Conservation (phyloP, 2,888 invertebrate genomes). For the Drosophila limbata region DNA sequence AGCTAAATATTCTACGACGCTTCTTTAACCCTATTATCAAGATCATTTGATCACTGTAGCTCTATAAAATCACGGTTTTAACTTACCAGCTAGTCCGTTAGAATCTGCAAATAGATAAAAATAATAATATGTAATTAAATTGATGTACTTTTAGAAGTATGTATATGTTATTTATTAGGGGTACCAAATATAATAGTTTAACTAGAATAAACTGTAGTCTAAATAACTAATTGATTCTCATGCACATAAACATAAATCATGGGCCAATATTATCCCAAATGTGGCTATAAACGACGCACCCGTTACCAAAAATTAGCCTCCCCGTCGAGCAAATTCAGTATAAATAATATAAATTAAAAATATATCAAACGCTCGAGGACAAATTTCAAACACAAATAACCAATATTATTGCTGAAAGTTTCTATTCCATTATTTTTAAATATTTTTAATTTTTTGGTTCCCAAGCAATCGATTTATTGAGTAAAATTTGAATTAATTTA, state of each 20-base stretch:
- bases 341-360: constrained; percentile 26
- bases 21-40: not conserved
- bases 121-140: not conserved
- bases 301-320: constrained; percentile 53
- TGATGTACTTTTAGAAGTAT: not conserved
- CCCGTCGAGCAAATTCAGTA: constrained; percentile 16
- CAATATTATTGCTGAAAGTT: constrained; percentile 25
- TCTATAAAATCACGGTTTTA: not conserved
- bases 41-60: not conserved
- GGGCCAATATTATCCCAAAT: constrained; percentile 35
- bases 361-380: constrained; percentile 13
- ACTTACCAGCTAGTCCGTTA: constrained; percentile 52
- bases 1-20: not conserved
- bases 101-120: constrained; percentile 41
- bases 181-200: not conserved
- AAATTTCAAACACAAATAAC: constrained; percentile 29
- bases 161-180: not conserved
- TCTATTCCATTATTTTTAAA: not conserved
- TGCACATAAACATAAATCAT: constrained; percentile 49
- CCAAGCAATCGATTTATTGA: constrained; percentile 5
- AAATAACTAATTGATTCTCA: constrained; percentile 9
- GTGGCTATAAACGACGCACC: constrained; percentile 47
- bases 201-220: not conserved
- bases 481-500: constrained; percentile 28
- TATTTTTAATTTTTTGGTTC: not conserved